Conservation (phyloP, 1,140 invertebrate genomes). For the Hyles euphorbiae region DNA sequence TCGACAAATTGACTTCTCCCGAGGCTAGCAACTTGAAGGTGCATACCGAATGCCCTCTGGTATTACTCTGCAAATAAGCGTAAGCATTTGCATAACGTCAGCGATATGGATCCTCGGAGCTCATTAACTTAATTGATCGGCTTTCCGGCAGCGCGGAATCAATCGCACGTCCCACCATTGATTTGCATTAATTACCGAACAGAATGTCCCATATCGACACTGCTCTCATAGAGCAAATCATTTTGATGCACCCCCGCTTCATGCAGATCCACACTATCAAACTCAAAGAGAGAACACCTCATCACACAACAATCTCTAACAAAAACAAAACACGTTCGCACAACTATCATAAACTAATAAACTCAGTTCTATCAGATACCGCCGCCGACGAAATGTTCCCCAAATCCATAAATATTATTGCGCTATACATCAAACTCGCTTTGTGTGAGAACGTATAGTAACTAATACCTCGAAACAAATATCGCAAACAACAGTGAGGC, state of each 20-base stretch:
- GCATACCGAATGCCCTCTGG: conserved; percentile 26
- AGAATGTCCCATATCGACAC: conserved; percentile 61
- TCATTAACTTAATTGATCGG: conserved; percentile 74
- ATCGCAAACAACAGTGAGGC: conserved; percentile 55
- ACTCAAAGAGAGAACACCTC: no score
- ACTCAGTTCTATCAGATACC: no score
- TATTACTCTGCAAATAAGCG: conserved; percentile 48
- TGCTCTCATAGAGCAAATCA: conserved; percentile 55
- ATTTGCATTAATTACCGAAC: conserved; percentile 71
- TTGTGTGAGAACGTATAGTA: conserved; percentile 11
- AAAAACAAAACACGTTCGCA: no score
- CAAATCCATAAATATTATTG: background rate
- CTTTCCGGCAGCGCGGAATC: conserved; percentile 67
- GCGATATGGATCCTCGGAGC: conserved; percentile 61
- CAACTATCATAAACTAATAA: no score
- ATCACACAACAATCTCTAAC: background rate
- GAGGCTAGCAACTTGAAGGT: conserved; percentile 25
- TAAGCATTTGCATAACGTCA: conserved; percentile 69
- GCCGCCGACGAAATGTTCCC: background rate
- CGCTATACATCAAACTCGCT: background rate
- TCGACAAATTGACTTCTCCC: conserved; percentile 27
- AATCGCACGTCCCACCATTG: conserved; percentile 68
- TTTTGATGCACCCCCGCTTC: conserved; percentile 57
- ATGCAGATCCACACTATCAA: conserved; percentile 30
- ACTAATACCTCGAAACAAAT: conserved; percentile 53